These are phyloP conservation scores for Canis aureus DNA, from an alignment of 2,113 vertebrate species.

Conservation along the genomic window DNA sequence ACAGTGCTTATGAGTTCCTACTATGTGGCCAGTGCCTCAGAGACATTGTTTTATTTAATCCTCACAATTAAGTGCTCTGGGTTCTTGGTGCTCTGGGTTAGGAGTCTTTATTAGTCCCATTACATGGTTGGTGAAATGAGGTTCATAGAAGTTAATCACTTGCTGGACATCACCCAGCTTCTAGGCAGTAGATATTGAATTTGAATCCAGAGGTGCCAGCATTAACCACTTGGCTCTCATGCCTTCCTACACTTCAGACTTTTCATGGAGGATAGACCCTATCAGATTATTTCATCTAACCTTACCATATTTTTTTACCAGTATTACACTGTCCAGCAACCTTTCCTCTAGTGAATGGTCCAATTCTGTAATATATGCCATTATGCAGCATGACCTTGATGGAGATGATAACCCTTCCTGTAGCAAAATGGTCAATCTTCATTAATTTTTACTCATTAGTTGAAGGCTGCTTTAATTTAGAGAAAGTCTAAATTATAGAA, in stretches of 20 bases:
- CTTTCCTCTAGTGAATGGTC: background rate
- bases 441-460: constrained; percentile 64
- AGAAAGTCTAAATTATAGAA: constrained; percentile 50
- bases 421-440: constrained; percentile 38
- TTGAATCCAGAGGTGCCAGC: background rate
- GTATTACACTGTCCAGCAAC: background rate
- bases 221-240: background rate
- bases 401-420: constrained; percentile 33
- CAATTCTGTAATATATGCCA: background rate
- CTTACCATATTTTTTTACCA: background rate
- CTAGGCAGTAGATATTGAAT: background rate
- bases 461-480: constrained; percentile 41
- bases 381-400: constrained; percentile 29
- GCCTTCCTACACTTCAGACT: background rate
- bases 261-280: background rate
- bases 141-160: background rate
- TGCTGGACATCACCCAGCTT: background rate
- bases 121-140: background rate
- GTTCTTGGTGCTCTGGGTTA: background rate
- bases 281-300: background rate
- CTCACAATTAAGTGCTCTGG: background rate
- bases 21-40: background rate
- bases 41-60: background rate
- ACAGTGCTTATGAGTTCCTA: no score
- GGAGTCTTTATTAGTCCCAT: background rate